A percentile compares a stretch with the other conserved stretches of the same genome.
Evolutionary conservation across 2,888 invertebrate species (phyloP).

Genomic region (Choreutis nemorana): DNA sequence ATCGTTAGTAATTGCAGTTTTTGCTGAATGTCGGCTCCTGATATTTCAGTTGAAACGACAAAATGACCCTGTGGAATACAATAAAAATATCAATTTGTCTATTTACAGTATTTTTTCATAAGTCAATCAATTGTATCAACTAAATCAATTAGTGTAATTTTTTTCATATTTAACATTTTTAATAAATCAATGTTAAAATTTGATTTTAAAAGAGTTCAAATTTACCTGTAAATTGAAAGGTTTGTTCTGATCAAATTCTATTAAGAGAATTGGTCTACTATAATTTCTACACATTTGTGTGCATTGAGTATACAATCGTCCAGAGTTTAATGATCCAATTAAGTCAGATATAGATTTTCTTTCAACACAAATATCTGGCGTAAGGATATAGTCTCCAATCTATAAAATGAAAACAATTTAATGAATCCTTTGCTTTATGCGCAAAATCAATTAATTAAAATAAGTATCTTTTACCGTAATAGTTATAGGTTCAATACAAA

Average conservation of each 20-base stretch:
- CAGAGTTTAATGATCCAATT: constrained; percentile 93
- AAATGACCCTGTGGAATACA: constrained; percentile 73
- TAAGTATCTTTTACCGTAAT: constrained; percentile 29
- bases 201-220: background rate
- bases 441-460: too few species aligned
- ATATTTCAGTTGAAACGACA: constrained; percentile 78
- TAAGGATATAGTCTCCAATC: constrained; percentile 98
- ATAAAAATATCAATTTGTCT: background rate
- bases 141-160: too few species aligned
- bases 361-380: constrained; percentile 96
- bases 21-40: constrained; percentile 81
- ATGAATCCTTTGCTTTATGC: too few species aligned
- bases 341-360: constrained; percentile 96
- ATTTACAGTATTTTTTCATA: too few species aligned
- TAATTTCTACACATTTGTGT: constrained; percentile 93
- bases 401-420: constrained; percentile 41
- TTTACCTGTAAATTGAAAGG: constrained; percentile 86
- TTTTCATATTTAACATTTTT: too few species aligned
- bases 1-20: constrained; percentile 92
- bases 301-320: constrained; percentile 94
- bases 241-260: constrained; percentile 96
- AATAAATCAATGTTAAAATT: too few species aligned
- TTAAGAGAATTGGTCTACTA: constrained; percentile 86
- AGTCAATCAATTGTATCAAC: too few species aligned
- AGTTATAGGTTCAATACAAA: constrained; percentile 79